Evolutionary conservation across 2,113 vertebrate genomes (phyloP).

Genomic region (Pundamilia nyererei): DNA sequence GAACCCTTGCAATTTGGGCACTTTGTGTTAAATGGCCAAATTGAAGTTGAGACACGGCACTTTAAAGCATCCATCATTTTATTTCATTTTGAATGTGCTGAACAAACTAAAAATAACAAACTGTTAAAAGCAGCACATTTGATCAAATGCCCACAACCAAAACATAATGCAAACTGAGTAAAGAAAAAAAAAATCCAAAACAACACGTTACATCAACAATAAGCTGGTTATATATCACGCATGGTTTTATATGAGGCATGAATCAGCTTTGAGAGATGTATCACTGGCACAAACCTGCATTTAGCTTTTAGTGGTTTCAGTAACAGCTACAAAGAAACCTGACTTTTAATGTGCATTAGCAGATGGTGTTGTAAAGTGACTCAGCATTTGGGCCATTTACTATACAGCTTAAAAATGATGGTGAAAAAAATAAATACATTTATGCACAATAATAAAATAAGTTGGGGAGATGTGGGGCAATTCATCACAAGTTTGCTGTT

Average conservation of each 20-base stretch:
- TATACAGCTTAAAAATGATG: not conserved
- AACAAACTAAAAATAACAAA: not conserved
- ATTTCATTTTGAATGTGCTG: not conserved
- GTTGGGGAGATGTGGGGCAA: not conserved
- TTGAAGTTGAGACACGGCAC: not conserved
- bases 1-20: not conserved
- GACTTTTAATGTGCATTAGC: not conserved
- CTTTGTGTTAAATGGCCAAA: not conserved
- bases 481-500: not conserved
- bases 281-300: not conserved
- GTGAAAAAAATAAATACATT: not conserved
- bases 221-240: not conserved
- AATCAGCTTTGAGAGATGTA: not conserved
- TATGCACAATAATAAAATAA: not conserved
- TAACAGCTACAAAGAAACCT: not conserved
- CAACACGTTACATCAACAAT: not conserved
- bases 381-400: slow-evolving; percentile 13
- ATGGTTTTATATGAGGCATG: not conserved
- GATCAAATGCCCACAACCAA: not conserved
- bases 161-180: not conserved
- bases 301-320: not conserved
- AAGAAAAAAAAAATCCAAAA: accelerated
- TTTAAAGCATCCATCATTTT: not conserved
- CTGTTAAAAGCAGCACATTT: not conserved
- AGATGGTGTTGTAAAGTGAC: slow-evolving; percentile 26